Percentiles rank a stretch among this genome's conserved stretches.
These are phyloP conservation scores for Leptopilina syphax DNA, from an alignment of 2,888 invertebrate genomes.

Conservation along the genomic window DNA sequence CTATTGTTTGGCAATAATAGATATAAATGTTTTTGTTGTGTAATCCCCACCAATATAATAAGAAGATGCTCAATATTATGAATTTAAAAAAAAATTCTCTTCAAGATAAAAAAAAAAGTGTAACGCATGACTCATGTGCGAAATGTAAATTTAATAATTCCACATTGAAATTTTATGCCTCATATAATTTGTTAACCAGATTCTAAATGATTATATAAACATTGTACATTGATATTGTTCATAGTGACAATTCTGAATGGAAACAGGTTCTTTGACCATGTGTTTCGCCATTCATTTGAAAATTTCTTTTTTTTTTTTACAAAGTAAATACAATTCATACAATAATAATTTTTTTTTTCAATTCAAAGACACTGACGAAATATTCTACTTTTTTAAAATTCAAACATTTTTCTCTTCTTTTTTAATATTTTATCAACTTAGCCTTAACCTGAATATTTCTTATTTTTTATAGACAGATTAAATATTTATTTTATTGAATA, in stretches of 20 bases:
- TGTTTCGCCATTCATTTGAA: slow-evolving; percentile 9
- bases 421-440: no score
- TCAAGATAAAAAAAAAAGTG: slow-evolving; percentile 27
- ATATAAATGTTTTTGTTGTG: slow-evolving; percentile 66
- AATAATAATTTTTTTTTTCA: background rate
- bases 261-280: slow-evolving; percentile 34
- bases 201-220: slow-evolving; percentile 15
- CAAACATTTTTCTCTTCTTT: no score
- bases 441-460: no score
- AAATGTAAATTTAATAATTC: slow-evolving; percentile 28
- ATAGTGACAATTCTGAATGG: slow-evolving; percentile 17
- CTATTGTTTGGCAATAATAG: slow-evolving; percentile 72
- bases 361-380: no score
- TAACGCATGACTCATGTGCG: background rate
- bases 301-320: background rate
- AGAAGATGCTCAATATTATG: slow-evolving; percentile 59
- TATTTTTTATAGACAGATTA: no score
- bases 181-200: slow-evolving; percentile 11
- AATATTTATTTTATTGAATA: no score
- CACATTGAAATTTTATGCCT: background rate
- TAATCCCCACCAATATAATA: slow-evolving; percentile 61
- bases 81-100: slow-evolving; percentile 2
- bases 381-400: no score
- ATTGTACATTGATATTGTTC: slow-evolving; percentile 14
- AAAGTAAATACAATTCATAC: background rate